Percentiles rank a stretch among this genome's conserved stretches.
Conservation (phyloP, 2,797 vertebrate genomes). For the Harpagifer antarcticus region DNA sequence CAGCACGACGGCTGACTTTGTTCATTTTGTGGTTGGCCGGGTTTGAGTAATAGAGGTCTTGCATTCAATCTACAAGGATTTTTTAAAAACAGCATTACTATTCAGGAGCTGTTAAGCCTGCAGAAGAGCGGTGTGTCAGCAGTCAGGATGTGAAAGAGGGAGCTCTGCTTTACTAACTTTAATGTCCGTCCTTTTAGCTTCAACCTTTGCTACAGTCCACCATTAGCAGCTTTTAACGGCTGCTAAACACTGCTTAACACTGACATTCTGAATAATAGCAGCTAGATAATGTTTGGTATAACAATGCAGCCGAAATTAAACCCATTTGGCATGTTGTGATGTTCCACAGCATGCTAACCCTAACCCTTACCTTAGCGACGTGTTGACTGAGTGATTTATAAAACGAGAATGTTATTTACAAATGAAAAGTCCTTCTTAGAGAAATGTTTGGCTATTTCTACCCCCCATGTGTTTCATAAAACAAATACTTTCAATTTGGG, state of each 20-base stretch:
- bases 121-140: slow-evolving; percentile 52
- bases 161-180: slow-evolving; percentile 52
- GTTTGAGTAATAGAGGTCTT: slow-evolving; percentile 74
- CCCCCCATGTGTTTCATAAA: no score
- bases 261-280: slow-evolving; percentile 27
- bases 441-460: no score
- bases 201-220: slow-evolving; percentile 42
- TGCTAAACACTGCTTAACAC: slow-evolving; percentile 41
- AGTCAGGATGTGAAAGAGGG: slow-evolving; percentile 25
- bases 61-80: slow-evolving; percentile 48
- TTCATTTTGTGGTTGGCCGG: slow-evolving; percentile 78
- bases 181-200: slow-evolving; percentile 55
- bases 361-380: no score
- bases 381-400: no score
- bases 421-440: no score
- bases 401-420: no score
- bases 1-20: slow-evolving; percentile 68
- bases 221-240: slow-evolving; percentile 55
- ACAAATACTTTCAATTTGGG: no score
- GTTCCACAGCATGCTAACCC: background rate
- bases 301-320: slow-evolving; percentile 7
- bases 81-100: slow-evolving; percentile 50
- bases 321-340: background rate
- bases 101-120: slow-evolving; percentile 48
- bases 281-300: slow-evolving; percentile 12